phyloP scores from a whole-genome alignment of 2,888 invertebrate species.

The Copidosoma aretas region DNA sequence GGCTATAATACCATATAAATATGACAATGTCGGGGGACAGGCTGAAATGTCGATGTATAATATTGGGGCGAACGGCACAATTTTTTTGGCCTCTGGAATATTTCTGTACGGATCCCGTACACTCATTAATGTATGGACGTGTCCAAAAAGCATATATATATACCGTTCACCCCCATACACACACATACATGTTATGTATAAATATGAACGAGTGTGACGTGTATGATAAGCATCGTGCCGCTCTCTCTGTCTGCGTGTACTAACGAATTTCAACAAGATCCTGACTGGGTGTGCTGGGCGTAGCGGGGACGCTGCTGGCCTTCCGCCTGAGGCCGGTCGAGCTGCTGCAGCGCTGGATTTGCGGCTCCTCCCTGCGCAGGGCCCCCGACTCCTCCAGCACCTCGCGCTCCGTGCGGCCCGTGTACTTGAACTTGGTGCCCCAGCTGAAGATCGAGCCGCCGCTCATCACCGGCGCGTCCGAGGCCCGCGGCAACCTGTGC shows the following conservation, averaged over 20 bases:
- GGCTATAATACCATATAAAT: no score
- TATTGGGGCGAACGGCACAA: no score
- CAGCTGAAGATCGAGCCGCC: slow-evolving; percentile 92
- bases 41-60: no score
- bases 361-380: slow-evolving; percentile 65
- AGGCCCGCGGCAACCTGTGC: slow-evolving; percentile 80
- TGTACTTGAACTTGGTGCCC: slow-evolving; percentile 93
- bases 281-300: slow-evolving; percentile 83
- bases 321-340: slow-evolving; percentile 73
- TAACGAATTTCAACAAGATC: slow-evolving; percentile 67
- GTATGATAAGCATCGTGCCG: slow-evolving; percentile 19
- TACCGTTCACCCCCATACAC: not conserved
- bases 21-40: no score
- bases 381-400: slow-evolving; percentile 81
- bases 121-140: no score
- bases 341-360: slow-evolving; percentile 68
- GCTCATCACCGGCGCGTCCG: slow-evolving; percentile 86
- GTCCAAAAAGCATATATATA: not conserved
- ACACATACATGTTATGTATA: not conserved
- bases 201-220: not conserved
- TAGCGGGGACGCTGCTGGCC: slow-evolving; percentile 86
- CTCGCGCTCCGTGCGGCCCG: slow-evolving; percentile 90
- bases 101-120: no score
- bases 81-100: no score
- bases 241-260: slow-evolving; percentile 43